Base-by-base conservation (phyloP, 2,888 invertebrate species). In the Boloria euphrosyne region DNA sequence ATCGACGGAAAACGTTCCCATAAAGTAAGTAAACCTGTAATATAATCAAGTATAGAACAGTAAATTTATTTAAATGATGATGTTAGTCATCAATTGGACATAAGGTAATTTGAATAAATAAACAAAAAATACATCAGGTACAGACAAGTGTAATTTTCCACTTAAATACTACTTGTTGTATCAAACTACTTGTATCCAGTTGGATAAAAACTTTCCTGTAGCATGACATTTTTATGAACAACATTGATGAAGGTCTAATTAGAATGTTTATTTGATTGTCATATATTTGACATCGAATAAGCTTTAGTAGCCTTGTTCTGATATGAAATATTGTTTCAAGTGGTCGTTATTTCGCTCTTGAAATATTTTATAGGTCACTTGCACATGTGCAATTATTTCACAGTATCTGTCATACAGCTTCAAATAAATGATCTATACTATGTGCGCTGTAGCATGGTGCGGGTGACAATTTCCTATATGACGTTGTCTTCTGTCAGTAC, bases 1-100 rank as follows among this genome's bases (percentile, higher is more conserved):
- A 99, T 99, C 92, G 98, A 99, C 94, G 99, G 99, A 77, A 95
- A 95, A 82, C 95, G 96, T 73, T 96, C 97, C 76, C 97, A 98
- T 93, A 98, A 98, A 95, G 96, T 96, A 82, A 90, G 88, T 81
- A 64, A 38, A 38, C 31, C 31, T 10, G 31, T 38, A 38, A 7
- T 38, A 38, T 38, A 10, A 38, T 2, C 7, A 10, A 38, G 31
- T 38, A 38, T 10, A 10, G 31, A 38, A 38, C 10, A 38, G 31
- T 38, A 7, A 10, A 10, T 38, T 38, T 38, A 38, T 38, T 38
- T 38, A 10, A 38, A 38, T 38, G 31, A 38, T 38, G 7, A 38
- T 38, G 31, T 38, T 38, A 38, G 7, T 38, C 31, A 2, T 38
- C 31, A 38, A 38, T 38, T 7, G 31, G 31, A 38, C 6, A 31